A percentile compares a stretch with the other conserved stretches of the same genome.
Conservation (phyloP, 2,888 invertebrate genomes). For the Hofmannophila pseudospretella region DNA sequence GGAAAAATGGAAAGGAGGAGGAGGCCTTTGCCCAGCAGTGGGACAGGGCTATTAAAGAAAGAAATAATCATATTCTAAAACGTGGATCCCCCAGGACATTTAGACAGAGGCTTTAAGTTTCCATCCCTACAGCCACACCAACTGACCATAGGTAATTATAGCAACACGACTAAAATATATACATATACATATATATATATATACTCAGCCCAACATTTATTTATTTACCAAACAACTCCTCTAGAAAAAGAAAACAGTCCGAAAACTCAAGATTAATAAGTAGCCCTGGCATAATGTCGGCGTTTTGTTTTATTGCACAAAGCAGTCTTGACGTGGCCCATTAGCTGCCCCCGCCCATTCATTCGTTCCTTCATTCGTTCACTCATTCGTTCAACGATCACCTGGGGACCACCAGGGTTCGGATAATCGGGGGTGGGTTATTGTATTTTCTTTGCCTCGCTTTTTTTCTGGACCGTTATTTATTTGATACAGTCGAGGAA, state of each 20-base stretch:
- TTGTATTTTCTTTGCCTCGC: conserved; percentile 25
- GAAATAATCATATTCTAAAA: too few species aligned
- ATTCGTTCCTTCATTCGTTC: conserved; percentile 47
- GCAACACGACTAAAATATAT: too few species aligned
- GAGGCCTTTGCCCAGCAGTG: too few species aligned
- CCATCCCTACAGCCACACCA: too few species aligned
- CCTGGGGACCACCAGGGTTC: conserved; percentile 56
- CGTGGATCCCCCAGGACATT: too few species aligned
- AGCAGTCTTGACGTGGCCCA: conserved; percentile 59
- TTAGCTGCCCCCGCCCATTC: conserved; percentile 53
- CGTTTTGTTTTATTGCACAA: conserved; percentile 62
- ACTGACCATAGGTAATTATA: too few species aligned
- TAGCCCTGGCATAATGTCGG: conserved; percentile 42
- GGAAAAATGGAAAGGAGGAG: too few species aligned
- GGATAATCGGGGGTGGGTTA: conserved; percentile 49
- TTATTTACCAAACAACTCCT: too few species aligned
- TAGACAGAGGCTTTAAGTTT: too few species aligned
- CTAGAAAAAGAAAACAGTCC: conserved; percentile 1
- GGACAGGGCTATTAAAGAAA: too few species aligned
- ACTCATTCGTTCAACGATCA: conserved; percentile 57
- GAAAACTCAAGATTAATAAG: conserved; percentile 41
- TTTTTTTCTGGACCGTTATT: conserved; percentile 17
- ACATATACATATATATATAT: too few species aligned
- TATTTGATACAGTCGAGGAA: background rate
- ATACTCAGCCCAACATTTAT: too few species aligned